Evolutionary conservation across 2,888 invertebrate species (phyloP).

Genomic region (Leptopterna dolabrata): DNA sequence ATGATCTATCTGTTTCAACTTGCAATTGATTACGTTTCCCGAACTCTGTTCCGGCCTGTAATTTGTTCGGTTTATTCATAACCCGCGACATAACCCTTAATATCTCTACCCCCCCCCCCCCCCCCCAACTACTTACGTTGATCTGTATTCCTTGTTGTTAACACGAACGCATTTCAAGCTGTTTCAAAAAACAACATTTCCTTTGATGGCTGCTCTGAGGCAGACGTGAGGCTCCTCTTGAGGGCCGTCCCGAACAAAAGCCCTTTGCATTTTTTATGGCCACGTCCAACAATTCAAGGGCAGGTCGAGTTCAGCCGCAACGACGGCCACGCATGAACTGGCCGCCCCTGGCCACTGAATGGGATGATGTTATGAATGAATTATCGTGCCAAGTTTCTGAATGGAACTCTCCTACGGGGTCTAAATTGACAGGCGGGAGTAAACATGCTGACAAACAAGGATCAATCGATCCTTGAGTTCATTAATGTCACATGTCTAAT

Average conservation of each 20-base stretch:
- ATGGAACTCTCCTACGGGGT: neutral
- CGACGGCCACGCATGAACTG: neutral
- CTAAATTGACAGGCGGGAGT: neutral
- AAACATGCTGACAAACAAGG: neutral
- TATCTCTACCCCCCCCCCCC: too few species aligned
- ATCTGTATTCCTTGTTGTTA: too few species aligned
- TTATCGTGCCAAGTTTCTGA: constrained; percentile 13
- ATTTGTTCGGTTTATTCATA: too few species aligned
- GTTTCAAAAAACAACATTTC: too few species aligned
- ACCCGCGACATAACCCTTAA: too few species aligned
- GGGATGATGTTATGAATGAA: constrained; percentile 20
- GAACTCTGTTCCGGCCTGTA: too few species aligned
- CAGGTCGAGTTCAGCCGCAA: neutral
- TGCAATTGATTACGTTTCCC: too few species aligned
- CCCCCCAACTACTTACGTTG: too few species aligned
- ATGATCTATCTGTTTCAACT: too few species aligned
- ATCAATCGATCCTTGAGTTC: neutral
- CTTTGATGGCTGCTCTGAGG: neutral
- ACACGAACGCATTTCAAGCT: too few species aligned
- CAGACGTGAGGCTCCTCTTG: neutral
- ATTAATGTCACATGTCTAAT: neutral
- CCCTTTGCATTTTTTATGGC: neutral
- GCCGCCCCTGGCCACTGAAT: neutral
- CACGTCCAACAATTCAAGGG: neutral
- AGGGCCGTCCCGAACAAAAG: neutral